Percentiles rank a stretch among this genome's conserved stretches.
Evolutionary conservation across 2,113 vertebrate genomes (phyloP).

Genomic region (Rhinichthys klamathensis): DNA sequence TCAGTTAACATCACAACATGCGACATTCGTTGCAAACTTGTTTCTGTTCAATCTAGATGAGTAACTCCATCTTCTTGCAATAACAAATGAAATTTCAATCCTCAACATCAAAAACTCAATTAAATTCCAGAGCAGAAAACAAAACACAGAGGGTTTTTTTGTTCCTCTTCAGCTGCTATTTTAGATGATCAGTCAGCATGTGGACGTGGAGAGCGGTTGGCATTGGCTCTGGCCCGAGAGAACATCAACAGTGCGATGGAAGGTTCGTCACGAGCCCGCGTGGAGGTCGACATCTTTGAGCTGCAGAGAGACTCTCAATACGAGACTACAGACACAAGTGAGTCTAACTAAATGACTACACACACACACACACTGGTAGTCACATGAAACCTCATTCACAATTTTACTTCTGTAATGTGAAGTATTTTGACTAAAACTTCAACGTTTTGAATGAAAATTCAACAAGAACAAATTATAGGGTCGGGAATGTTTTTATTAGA

Average conservation of each 20-base stretch:
- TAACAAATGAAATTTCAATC: background rate
- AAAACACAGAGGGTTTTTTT: slow-evolving; percentile 30
- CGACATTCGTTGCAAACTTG: background rate
- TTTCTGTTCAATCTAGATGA: background rate
- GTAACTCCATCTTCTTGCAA: slow-evolving; percentile 9
- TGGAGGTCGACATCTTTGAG: slow-evolving; percentile 89
- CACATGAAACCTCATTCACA: slow-evolving; percentile 2
- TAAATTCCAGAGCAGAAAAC: background rate
- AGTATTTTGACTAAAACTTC: background rate
- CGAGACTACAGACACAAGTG: slow-evolving; percentile 89
- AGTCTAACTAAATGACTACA: slow-evolving; percentile 63
- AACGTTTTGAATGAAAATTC: background rate
- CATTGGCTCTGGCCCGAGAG: slow-evolving; percentile 85
- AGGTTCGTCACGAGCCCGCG: slow-evolving; percentile 80
- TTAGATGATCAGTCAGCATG: slow-evolving; percentile 86
- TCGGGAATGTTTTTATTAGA: background rate
- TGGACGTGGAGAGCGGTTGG: slow-evolving; percentile 84
- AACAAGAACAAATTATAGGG: background rate
- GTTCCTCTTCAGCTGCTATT: slow-evolving; percentile 67
- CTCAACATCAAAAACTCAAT: slow-evolving; percentile 7
- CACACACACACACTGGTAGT: background rate
- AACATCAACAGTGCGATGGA: slow-evolving; percentile 86
- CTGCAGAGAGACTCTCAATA: slow-evolving; percentile 88
- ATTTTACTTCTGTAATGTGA: background rate
- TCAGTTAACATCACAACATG: slow-evolving; percentile 13